Base-by-base conservation (phyloP, 2,888 invertebrate species). In the Disparrhopalites patrizii region DNA sequence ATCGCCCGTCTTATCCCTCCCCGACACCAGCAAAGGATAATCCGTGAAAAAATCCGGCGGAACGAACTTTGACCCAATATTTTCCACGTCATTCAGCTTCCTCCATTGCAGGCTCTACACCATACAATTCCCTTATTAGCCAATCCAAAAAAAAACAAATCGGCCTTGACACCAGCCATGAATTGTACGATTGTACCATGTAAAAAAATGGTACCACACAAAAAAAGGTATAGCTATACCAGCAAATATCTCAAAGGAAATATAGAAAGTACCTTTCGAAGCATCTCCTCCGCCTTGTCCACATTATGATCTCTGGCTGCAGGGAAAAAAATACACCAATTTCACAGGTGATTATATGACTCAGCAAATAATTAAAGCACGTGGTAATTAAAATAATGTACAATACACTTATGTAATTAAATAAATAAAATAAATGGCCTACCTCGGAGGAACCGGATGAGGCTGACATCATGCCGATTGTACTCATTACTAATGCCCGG, bases 381-480 rank as follows among this genome's bases (percentile, higher is more conserved):
- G n/a, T n/a, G n/a, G n/a, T n/a, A n/a, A n/a, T n/a, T n/a, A n/a
- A n/a, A n/a, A n/a, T n/a, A n/a, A n/a, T n/a, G n/a, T n/a, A n/a
- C n/a, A n/a, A n/a, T n/a, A n/a, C n/a, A n/a, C n/a, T n/a, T 10
- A 55, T 31, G 3, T 47, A n/a, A 47, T 25, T 23, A 7, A 25
- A 23, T 27, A 23, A 7, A 52, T 5, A 13, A 27, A 10, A 7
- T 18, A 23, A 10, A 52, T 10, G 33, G n/a, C 30, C 33, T 60
- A 60, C 60, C 60, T 18, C 60, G 36, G 10, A 60, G 7, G 18
- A 60, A 60, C 28, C 60, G 23, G 28, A 60, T 30, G 4, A 60
- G 60, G n/a, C 60, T 28, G 8, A 40, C 5, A 30, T 60, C 60
- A 60, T 60, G 60, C 7, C 60, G 7, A n/a, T 13, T 38, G 3